Percentiles rank a stretch among this genome's conserved stretches.
Evolutionary conservation across 2,797 vertebrate genomes (phyloP).

Genomic region (Lagodon rhomboides): DNA sequence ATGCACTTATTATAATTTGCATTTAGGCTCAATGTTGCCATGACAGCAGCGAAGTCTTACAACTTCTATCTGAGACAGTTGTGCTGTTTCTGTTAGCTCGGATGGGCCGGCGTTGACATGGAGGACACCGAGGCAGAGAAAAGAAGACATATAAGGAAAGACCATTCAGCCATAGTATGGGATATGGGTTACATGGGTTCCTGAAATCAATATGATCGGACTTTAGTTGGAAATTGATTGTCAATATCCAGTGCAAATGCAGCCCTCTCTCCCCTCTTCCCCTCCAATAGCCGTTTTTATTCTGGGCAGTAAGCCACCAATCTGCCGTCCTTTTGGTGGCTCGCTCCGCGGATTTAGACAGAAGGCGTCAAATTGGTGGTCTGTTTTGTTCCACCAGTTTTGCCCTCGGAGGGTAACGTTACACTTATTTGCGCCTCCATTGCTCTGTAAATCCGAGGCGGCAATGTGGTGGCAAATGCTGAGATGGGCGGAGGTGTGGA

Average conservation of each 20-base stretch:
- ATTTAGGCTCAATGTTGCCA: constrained; percentile 49
- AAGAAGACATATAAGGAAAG: constrained; percentile 1
- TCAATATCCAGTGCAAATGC: constrained; percentile 35
- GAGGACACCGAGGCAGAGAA: not conserved
- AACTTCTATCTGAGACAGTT: constrained; percentile 35
- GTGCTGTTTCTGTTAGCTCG: not conserved
- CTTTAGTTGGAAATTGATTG: constrained; percentile 55
- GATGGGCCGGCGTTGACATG: not conserved
- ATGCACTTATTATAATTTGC: constrained; percentile 45
- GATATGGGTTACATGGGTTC: not conserved
- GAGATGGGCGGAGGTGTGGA: too few species aligned
- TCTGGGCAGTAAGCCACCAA: too few species aligned
- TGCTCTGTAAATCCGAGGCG: too few species aligned
- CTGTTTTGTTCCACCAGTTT: too few species aligned
- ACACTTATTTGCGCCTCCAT: too few species aligned
- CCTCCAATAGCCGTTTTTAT: too few species aligned
- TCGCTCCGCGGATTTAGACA: too few species aligned
- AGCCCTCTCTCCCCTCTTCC: constrained; percentile 10
- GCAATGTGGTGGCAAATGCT: too few species aligned
- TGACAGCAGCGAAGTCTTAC: constrained; percentile 43
- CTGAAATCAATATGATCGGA: not conserved
- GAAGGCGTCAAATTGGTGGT: too few species aligned
- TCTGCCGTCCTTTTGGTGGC: too few species aligned
- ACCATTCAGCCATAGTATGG: not conserved
- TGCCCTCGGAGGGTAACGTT: too few species aligned